These are phyloP conservation scores for Meriones unguiculatus DNA, from an alignment of 2,113 vertebrate genomes.

Conservation along the genomic window DNA sequence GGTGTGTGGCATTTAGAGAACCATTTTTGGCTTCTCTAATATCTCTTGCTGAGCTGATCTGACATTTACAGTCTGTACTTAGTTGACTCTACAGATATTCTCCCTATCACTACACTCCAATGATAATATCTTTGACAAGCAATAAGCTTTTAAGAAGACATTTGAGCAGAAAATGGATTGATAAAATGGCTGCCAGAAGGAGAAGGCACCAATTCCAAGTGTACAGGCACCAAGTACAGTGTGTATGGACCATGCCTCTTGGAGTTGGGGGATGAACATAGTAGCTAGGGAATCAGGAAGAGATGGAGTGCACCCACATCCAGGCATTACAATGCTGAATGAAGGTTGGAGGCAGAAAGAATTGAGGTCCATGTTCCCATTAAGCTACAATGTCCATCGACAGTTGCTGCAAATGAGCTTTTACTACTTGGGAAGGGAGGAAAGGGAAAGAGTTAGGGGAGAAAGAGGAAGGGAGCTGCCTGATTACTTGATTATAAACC, in stretches of 20 bases:
- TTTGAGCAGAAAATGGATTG: slow-evolving; percentile 79
- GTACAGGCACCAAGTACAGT: slow-evolving; percentile 86
- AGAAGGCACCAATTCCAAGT: slow-evolving; percentile 86
- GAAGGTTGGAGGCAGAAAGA: neutral
- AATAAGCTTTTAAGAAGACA: slow-evolving; percentile 78
- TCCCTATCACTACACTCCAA: neutral
- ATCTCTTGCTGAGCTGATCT: neutral
- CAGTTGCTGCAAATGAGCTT: slow-evolving; percentile 73
- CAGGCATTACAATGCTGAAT: slow-evolving; percentile 79
- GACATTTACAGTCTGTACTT: slow-evolving; percentile 42
- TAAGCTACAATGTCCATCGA: slow-evolving; percentile 68
- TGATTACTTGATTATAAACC: neutral
- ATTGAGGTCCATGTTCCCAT: slow-evolving; percentile 70
- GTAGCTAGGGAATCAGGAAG: neutral
- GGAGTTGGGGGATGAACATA: slow-evolving; percentile 73
- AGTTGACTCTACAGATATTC: neutral
- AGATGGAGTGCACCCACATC: slow-evolving; percentile 52
- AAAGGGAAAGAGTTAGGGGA: neutral
- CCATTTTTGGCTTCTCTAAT: neutral
- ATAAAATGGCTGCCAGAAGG: slow-evolving; percentile 82
- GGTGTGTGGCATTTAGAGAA: slow-evolving; percentile 27
- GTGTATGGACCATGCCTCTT: slow-evolving; percentile 83
- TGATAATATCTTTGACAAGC: slow-evolving; percentile 84
- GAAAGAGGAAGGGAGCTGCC: slow-evolving; percentile 13
- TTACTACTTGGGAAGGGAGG: slow-evolving; percentile 71